Evolutionary conservation across 2,888 invertebrate species (phyloP), one percentile per base, ranked within the genome.

Genomic region (Amphipoea oculea): DNA sequence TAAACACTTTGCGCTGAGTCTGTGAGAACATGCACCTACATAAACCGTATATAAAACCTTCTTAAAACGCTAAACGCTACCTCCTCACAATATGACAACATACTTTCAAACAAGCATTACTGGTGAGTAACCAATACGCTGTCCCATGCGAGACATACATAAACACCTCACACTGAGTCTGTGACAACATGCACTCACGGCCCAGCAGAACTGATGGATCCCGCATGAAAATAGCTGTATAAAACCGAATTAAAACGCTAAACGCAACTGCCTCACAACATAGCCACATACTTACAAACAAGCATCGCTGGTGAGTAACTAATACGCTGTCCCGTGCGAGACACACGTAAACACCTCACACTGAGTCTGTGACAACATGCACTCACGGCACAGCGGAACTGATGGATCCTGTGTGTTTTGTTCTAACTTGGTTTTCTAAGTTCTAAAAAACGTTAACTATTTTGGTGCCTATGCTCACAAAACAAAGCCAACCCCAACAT

Each of bases 311-410:
- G 88, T 87, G 89, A 89, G 89, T 88, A 86, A 88, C 84, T 84
- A 82, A 89, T 83, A 86, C 83, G 77, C 69, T 82, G 88, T 84
- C 85, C 84, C 82, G 82, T 84, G 81, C 79, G 85, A 81, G 89
- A 89, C 90, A 87, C 86, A 84, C 85, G 86, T 87, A 92, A 89
- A 91, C 89, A 91, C 85, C 86, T 86, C 85, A 86, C 78, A 79
- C 83, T 82, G 81, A 65, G 73, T 51, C 63, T 73, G 84, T 90
- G 91, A 90, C 90, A 88, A 84, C 89, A 84, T 86, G 86, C 89
- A 89, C 79, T 87, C 73, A 54, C 78, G 79, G 81, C 73, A 82
- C 82, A 66, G 69, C 29, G 51, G 20, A 67, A 36, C 83, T 86
- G 86, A 90, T 86, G 82, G 81, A 88, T 89, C 74, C 82, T 86